A percentile compares a stretch with the other conserved stretches of the same genome.
These are phyloP conservation scores for Columbina picui DNA, from an alignment of 2,113 vertebrate genomes.

Conservation along the genomic window DNA sequence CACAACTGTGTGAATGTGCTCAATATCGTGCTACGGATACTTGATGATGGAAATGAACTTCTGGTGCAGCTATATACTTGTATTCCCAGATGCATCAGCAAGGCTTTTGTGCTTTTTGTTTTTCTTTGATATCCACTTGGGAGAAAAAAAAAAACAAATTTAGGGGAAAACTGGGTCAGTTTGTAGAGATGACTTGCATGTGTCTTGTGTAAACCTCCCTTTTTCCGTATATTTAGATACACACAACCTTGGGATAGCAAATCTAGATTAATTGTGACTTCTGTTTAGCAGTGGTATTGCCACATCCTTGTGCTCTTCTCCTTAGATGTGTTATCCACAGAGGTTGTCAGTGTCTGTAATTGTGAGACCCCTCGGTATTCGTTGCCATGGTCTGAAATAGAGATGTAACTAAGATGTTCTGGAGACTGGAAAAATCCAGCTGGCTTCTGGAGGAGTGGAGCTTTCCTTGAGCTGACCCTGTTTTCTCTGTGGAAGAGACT, in stretches of 20 bases:
- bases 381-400: neutral
- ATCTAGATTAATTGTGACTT: neutral
- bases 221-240: neutral
- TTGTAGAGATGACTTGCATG: neutral
- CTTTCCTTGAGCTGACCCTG: neutral
- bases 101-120: neutral
- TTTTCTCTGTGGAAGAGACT: neutral
- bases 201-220: neutral
- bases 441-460: neutral
- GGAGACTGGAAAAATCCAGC: neutral
- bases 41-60: neutral
- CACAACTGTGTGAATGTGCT: neutral
- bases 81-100: neutral
- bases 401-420: neutral
- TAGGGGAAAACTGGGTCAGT: accelerated
- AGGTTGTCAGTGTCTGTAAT: neutral
- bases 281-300: neutral
- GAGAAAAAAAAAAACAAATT: neutral
- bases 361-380: neutral
- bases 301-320: accelerated
- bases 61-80: neutral
- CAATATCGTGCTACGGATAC: accelerated
- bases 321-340: accelerated
- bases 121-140: neutral
- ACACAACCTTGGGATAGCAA: neutral